phyloP scores from a whole-genome alignment of 1,140 invertebrate genomes.

The Drosophila lacteicornis region DNA sequence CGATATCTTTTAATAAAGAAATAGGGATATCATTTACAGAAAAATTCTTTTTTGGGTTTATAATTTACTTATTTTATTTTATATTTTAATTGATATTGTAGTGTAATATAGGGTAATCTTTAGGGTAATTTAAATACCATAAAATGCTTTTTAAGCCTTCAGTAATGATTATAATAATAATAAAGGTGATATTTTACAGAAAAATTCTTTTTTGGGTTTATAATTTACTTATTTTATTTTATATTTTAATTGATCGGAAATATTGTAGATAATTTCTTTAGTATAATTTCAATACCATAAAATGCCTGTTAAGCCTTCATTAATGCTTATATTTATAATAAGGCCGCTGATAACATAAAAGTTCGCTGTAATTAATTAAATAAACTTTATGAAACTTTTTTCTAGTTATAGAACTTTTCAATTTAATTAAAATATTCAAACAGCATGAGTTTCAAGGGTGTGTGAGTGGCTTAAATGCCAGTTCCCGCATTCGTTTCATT shows the following conservation, averaged over 20 bases:
- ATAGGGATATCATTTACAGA: neutral
- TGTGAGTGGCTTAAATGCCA: conserved; percentile 5
- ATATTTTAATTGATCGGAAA: too few relatives aligned
- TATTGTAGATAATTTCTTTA: too few relatives aligned
- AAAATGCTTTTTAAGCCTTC: too few relatives aligned
- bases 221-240: too few relatives aligned
- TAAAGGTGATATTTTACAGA: neutral
- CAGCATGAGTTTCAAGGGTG: neutral
- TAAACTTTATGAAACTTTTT: neutral
- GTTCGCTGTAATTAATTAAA: neutral
- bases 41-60: too few relatives aligned
- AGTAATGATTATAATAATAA: too few relatives aligned
- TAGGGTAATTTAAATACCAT: too few relatives aligned
- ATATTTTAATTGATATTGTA: too few relatives aligned
- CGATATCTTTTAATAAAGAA: neutral
- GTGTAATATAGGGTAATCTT: too few relatives aligned
- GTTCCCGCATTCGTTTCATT: conserved; percentile 4
- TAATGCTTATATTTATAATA: neutral
- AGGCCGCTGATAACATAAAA: neutral
- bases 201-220: too few relatives aligned
- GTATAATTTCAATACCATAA: too few relatives aligned
- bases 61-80: too few relatives aligned
- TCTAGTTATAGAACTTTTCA: neutral
- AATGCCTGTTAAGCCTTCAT: neutral
- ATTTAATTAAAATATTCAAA: neutral